Conservation (phyloP, 1,140 invertebrate species). For the Lepidurus packardi region DNA sequence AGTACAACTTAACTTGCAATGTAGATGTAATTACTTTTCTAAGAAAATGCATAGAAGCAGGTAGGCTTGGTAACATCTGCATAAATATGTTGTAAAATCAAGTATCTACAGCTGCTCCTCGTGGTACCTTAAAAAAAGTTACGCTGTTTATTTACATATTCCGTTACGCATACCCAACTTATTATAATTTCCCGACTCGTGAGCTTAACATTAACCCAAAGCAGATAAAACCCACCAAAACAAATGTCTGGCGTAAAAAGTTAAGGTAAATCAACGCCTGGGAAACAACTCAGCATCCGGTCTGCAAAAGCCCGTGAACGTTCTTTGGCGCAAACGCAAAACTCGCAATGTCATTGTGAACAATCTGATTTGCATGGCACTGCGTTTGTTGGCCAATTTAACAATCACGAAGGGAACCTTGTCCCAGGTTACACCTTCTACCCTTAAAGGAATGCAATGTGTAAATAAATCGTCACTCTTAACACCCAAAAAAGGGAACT, state of each 20-base stretch:
- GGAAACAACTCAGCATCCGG: neutral
- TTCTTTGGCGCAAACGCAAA: neutral
- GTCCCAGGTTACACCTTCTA: neutral
- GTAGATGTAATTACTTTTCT: no score
- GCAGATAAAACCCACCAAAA: neutral
- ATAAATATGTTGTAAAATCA: no score
- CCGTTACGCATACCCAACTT: no score
- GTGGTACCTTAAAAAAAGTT: no score
- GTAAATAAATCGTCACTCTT: neutral
- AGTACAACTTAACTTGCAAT: no score
- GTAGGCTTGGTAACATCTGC: no score
- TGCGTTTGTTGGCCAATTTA: neutral
- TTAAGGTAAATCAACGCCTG: neutral
- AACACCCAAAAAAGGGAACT: neutral
- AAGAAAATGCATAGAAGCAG: no score
- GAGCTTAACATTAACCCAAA: no score
- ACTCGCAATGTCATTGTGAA: slow-evolving; percentile 10
- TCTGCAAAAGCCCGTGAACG: neutral
- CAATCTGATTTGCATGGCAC: slow-evolving; percentile 8
- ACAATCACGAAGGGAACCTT: neutral
- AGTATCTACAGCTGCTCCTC: no score
- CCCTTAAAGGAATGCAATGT: neutral
- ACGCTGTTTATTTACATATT: no score
- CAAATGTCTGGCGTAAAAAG: neutral
- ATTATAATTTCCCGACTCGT: no score